These are phyloP conservation scores for Nebria brevicollis DNA, from an alignment of 2,888 invertebrate genomes.

Conservation along the genomic window DNA sequence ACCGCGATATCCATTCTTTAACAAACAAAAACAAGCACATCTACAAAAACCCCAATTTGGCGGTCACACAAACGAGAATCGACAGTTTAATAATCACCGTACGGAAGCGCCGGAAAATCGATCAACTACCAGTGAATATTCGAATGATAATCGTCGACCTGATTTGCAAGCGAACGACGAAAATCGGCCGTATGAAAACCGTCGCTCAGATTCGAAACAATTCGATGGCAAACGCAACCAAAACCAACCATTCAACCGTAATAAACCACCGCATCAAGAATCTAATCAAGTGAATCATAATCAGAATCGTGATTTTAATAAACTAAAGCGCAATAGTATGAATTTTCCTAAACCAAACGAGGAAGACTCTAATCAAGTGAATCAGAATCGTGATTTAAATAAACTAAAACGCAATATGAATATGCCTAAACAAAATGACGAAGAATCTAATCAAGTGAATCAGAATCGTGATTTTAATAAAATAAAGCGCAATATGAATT, in stretches of 20 bases:
- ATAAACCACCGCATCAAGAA: neutral
- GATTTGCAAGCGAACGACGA: neutral
- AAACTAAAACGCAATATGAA: neutral
- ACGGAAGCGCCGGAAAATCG: neutral
- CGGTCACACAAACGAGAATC: neutral
- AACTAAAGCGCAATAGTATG: neutral
- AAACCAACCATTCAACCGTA: neutral
- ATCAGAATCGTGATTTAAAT: neutral
- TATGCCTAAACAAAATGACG: no score
- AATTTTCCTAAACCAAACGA: no score
- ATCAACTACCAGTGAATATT: neutral
- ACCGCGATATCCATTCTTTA: neutral
- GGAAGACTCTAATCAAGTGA: neutral
- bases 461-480: neutral
- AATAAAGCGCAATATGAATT: neutral
- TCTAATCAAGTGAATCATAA: neutral
- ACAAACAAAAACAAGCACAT: neutral
- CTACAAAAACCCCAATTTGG: neutral
- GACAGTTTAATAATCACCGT: neutral
- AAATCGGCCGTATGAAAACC: no score
- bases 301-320: neutral
- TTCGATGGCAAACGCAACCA: neutral
- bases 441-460: neutral
- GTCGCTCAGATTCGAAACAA: no score
- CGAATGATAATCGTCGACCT: neutral